A percentile compares a stretch with the other conserved stretches of the same genome.
Conservation (phyloP, 2,113 vertebrate genomes). For the Triplophysa siluroides region DNA sequence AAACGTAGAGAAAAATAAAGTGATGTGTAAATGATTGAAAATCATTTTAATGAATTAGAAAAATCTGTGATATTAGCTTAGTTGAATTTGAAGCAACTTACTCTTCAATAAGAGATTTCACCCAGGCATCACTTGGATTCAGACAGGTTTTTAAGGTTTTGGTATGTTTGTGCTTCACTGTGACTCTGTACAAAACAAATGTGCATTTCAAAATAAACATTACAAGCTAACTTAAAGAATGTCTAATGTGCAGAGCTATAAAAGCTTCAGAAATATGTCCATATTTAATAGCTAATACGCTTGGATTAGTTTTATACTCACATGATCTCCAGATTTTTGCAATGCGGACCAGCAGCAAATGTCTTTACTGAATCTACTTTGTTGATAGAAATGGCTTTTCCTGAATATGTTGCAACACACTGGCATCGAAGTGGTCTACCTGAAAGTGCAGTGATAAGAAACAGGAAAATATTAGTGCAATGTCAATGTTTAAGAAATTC, state of each 20-base stretch:
- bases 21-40: no score
- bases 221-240: no score
- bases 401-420: neutral
- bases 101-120: neutral
- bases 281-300: no score
- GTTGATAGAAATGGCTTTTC: neutral
- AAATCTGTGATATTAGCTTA: no score
- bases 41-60: no score
- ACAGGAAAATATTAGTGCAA: neutral
- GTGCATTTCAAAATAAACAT: no score
- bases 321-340: constrained; percentile 34
- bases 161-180: neutral
- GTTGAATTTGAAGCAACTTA: neutral
- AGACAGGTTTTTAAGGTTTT: neutral
- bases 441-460: neutral
- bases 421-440: neutral
- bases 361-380: neutral
- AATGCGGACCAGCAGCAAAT: neutral
- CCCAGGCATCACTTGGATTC: constrained; percentile 17
- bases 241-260: no score
- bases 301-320: constrained; percentile 14
- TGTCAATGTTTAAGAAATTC: neutral
- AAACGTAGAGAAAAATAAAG: no score
- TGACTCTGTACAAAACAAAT: constrained; percentile 18
- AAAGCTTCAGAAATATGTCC: no score